A percentile compares a stretch with the other conserved stretches of the same genome.
These are phyloP conservation scores for Ips typographus DNA, from an alignment of 1,140 invertebrate species.

Conservation along the genomic window DNA sequence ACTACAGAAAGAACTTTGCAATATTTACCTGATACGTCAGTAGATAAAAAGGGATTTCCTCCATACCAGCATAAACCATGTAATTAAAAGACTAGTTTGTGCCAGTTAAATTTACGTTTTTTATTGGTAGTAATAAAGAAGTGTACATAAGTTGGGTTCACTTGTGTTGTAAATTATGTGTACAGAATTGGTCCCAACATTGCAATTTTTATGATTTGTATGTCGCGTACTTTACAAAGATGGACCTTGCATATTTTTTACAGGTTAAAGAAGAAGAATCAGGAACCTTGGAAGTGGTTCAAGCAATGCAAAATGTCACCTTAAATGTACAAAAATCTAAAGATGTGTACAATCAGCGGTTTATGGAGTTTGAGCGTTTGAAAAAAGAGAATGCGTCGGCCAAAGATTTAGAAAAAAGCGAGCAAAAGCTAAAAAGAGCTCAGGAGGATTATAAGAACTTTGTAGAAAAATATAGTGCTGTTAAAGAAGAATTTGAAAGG, in stretches of 20 bases:
- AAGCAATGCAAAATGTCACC: conserved; percentile 85
- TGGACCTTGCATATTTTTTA: not conserved
- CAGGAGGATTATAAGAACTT: conserved; percentile 90
- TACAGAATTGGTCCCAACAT: too few relatives aligned
- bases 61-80: too few relatives aligned
- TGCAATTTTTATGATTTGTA: too few relatives aligned
- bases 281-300: conserved; percentile 84
- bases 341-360: conserved; percentile 83
- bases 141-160: too few relatives aligned
- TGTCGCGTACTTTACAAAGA: too few relatives aligned
- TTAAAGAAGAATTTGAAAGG: conserved; percentile 90
- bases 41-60: too few relatives aligned
- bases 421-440: conserved; percentile 87
- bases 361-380: conserved; percentile 83
- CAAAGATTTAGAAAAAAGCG: conserved; percentile 91
- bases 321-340: conserved; percentile 85
- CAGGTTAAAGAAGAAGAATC: conserved; percentile 92
- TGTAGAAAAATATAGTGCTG: conserved; percentile 84
- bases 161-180: too few relatives aligned
- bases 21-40: too few relatives aligned
- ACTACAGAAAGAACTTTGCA: too few relatives aligned
- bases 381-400: conserved; percentile 86
- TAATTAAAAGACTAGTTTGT: too few relatives aligned
- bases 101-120: too few relatives aligned
- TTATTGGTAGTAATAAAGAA: too few relatives aligned